Base-by-base conservation (phyloP, 1,140 invertebrate genomes). In the Zaprionus camerounensis region DNA sequence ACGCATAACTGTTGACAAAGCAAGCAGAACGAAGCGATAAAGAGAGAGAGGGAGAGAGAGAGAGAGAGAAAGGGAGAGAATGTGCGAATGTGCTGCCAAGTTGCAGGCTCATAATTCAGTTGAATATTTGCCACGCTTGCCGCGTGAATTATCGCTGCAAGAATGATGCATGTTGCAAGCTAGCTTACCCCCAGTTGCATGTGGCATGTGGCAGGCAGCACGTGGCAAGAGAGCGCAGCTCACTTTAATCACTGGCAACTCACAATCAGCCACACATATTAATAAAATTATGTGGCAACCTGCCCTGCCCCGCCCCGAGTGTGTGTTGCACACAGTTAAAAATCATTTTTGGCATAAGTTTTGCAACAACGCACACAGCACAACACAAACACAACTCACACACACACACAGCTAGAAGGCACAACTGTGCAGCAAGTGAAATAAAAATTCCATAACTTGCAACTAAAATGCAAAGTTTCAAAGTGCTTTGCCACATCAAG, bases 401-500 rank as follows among this genome's bases (percentile, higher is more conserved):
- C 31, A 69, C 15, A 22, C 20, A 13, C 65, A 51, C n/a, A 44
- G 20, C 57, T 24, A 64, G 15, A 69, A 81, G 76, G 34, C 38
- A 53, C 63, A 55, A 38, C 13, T 38, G 36, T 38, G 36, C 34
- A 59, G 51, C 38, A 28, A 57, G 38, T 44, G 34, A 64, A 71
- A 62, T 56, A 70, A 65, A 71, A 65, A 66, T 81, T 70, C 63
- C 80, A 79, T 83, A 83, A 82, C 62, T 82, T 82, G 71, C 71
- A 34, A 75, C 80, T 67, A 76, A 82, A 82, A 82, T 71, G 67
- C 58, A 82, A 82, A 82, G 79, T 81, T 81, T 65, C 44, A 64
- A 76, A 71, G 68, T 65, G 58, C 73, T 71, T 58, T 59, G 68
- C 34, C 61, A 64, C 55, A 75, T 75, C 66, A 61, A 67, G 64